These are phyloP conservation scores for Danio kyathit DNA, from an alignment of 2,797 vertebrate species.

Conservation along the genomic window DNA sequence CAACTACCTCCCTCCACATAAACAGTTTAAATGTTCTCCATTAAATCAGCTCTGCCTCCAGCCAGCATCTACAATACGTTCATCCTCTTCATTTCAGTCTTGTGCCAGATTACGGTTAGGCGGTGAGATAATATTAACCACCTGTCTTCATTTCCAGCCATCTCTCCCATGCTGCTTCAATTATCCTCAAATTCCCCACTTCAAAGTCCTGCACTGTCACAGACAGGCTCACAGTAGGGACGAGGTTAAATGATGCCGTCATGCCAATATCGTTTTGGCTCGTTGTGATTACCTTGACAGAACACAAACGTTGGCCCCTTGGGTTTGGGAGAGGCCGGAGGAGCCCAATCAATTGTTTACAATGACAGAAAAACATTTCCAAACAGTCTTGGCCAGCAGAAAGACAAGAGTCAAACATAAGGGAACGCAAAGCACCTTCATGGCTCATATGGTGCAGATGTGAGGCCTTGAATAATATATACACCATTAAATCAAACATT, in stretches of 20 bases:
- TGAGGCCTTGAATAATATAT: slow-evolving; percentile 35
- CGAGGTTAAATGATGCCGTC: background rate
- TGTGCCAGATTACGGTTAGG: slow-evolving; percentile 35
- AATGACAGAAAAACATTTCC: slow-evolving; percentile 44
- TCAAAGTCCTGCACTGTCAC: slow-evolving; percentile 50
- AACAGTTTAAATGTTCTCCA: background rate
- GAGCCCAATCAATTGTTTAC: slow-evolving; percentile 44
- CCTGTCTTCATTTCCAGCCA: slow-evolving; percentile 33
- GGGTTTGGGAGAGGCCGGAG: slow-evolving; percentile 41
- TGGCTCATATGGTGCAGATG: slow-evolving; percentile 44
- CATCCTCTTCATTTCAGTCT: background rate
- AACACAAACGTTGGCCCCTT: slow-evolving; percentile 5
- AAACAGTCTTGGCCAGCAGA: slow-evolving; percentile 40
- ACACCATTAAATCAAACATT: slow-evolving; percentile 29
- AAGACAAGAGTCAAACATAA: slow-evolving; percentile 17
- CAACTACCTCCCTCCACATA: background rate
- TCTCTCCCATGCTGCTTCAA: slow-evolving; percentile 38
- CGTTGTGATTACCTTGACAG: slow-evolving; percentile 43
- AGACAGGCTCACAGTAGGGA: slow-evolving; percentile 15
- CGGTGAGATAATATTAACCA: slow-evolving; percentile 52
- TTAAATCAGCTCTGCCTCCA: background rate
- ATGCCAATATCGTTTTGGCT: slow-evolving; percentile 24
- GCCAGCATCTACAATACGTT: background rate
- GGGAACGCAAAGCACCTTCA: background rate
- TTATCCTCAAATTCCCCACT: slow-evolving; percentile 53